A percentile compares a stretch with the other conserved stretches of the same genome.
These are phyloP conservation scores for Phyllotreta cruciferae DNA, from an alignment of 2,888 invertebrate genomes.

Conservation along the genomic window DNA sequence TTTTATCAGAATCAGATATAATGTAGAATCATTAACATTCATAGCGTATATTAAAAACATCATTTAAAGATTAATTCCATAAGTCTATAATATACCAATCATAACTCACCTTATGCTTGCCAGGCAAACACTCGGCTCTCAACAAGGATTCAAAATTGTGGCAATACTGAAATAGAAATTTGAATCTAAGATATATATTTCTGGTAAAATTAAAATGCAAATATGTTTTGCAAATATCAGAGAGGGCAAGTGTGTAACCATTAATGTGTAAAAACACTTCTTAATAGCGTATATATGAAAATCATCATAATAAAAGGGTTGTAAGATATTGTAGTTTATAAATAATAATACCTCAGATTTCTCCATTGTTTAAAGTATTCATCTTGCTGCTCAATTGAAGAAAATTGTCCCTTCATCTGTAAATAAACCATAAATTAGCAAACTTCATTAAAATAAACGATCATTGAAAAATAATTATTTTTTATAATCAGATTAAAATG, in stretches of 20 bases:
- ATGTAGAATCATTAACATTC: slow-evolving; percentile 21
- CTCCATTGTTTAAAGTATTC: too few relatives aligned
- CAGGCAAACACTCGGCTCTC: too few relatives aligned
- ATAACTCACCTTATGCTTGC: not conserved
- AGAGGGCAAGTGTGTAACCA: slow-evolving; percentile 46
- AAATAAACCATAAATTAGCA: too few relatives aligned
- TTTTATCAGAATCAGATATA: too few relatives aligned
- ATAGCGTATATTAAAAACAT: slow-evolving; percentile 36
- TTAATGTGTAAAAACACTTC: slow-evolving; percentile 33
- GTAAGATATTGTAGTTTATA: not conserved
- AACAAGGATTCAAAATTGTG: not conserved
- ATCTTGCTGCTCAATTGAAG: too few relatives aligned
- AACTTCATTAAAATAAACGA: too few relatives aligned
- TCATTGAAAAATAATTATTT: not conserved
- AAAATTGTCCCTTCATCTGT: too few relatives aligned
- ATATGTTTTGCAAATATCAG: slow-evolving; percentile 30
- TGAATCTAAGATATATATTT: not conserved
- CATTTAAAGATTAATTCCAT: slow-evolving; percentile 6
- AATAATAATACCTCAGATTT: not conserved
- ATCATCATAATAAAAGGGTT: slow-evolving; percentile 32
- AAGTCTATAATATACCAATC: not conserved
- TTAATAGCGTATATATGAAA: slow-evolving; percentile 45
- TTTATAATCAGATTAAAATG: slow-evolving; percentile 9
- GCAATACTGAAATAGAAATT: not conserved
- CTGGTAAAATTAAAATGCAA: not conserved